Base-by-base conservation (phyloP, 2,888 invertebrate species). In the Drosophila robusta region DNA sequence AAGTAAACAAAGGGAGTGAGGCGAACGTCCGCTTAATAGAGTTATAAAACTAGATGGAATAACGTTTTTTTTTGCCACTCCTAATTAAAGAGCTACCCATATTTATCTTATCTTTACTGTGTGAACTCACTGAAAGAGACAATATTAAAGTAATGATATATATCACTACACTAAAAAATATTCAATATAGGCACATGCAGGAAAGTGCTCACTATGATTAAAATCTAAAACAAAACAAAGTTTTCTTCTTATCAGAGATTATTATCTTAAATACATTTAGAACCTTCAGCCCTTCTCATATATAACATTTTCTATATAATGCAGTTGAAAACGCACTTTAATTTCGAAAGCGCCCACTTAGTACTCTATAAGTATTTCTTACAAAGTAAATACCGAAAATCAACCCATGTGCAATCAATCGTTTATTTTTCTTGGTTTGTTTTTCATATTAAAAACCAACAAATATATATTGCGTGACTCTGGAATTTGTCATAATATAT, bases 41-140 rank as follows among this genome's bases (percentile, higher is more conserved):
- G 4, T n/a, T 38, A 24, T 16, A 18, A 16, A 63, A 45, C 16
- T 18, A 18, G 18, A 18, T 18, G 18, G 18, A 18, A 18, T 2
- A 18, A 18, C 18, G 2, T 18, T 18, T 18, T 4, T 9, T 9
- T 11, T 45, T 29, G 2, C 16, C 5, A 26, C 4, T 51, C 12
- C 12, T 46, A 54, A 42, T 47, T 42, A 42, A 52, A 34, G 12
- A 39, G 29, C 3, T 44, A 1, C 3, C 9, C 4, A 34, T 24
- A n/a, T 24, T 46, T 47, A 47, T 67, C 68, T 67, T 66, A 66
- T 66, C 65, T 34, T 9, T 9, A 16, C 7, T 34, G 26, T 18
- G 16, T 26, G 36, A 47, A 42, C 18, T 32, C 34, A 11, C 22
- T 22, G 29, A 18, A 16, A 34, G 44, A 9, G n/a, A 8, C 9